Evolutionary conservation across 2,113 vertebrate genomes (phyloP).

Genomic region (Danio rerio): GRCz12tu NC_133182.1:24560001-24560500

Average conservation of each 20-base stretch:
- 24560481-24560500: no score
- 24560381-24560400: background rate
- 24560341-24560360: conserved; percentile 47
- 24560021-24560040: no score
- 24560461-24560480: background rate
- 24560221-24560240: background rate
- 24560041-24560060: conserved; percentile 26
- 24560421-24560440: conserved; percentile 29
- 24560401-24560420: background rate
- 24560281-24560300: background rate
- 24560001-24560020: conserved; percentile 56
- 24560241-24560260: background rate
- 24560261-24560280: background rate
- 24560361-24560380: conserved; percentile 25
- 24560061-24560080: conserved; percentile 63
- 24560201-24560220: conserved; percentile 69
- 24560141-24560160: conserved; percentile 71
- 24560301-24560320: background rate
- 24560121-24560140: conserved; percentile 72
- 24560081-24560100: conserved; percentile 64
- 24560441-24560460: conserved; percentile 14
- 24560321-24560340: background rate
- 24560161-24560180: conserved; percentile 68
- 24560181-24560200: conserved; percentile 71
- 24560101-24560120: conserved; percentile 63